Evolutionary conservation across 2,113 vertebrate species (phyloP).

Genomic region (Jaculus jaculus): DNA sequence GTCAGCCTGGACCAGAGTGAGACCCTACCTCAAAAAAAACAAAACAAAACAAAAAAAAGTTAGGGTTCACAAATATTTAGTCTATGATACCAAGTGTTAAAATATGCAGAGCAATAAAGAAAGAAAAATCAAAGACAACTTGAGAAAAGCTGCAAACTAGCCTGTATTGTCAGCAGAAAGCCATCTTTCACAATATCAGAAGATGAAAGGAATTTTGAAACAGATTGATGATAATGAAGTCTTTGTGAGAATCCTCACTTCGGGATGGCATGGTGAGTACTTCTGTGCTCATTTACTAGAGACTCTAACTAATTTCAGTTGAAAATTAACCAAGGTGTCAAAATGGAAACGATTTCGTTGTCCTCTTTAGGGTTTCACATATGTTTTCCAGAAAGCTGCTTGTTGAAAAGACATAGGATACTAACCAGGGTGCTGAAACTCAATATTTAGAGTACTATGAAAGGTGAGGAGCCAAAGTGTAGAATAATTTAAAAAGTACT

Average conservation of each 20-base stretch:
- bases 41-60: too few species aligned
- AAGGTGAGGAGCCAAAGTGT: neutral
- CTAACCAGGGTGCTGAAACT: neutral
- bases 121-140: neutral
- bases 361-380: neutral
- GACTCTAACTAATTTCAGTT: slow-evolving; percentile 45
- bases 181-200: neutral
- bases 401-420: neutral
- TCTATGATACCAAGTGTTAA: neutral
- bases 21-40: too few species aligned
- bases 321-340: slow-evolving; percentile 45
- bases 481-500: neutral
- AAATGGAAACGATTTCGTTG: neutral
- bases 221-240: neutral
- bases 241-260: neutral
- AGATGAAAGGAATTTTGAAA: neutral
- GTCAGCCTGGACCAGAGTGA: too few species aligned
- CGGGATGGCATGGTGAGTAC: neutral
- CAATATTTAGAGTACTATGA: neutral
- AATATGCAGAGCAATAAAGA: neutral
- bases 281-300: neutral
- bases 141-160: neutral
- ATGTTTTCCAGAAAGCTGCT: neutral
- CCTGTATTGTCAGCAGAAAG: neutral
- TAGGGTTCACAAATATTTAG: neutral